Evolutionary conservation across 1,140 invertebrate species (phyloP).

Genomic region (Metopolophium dirhodum): DNA sequence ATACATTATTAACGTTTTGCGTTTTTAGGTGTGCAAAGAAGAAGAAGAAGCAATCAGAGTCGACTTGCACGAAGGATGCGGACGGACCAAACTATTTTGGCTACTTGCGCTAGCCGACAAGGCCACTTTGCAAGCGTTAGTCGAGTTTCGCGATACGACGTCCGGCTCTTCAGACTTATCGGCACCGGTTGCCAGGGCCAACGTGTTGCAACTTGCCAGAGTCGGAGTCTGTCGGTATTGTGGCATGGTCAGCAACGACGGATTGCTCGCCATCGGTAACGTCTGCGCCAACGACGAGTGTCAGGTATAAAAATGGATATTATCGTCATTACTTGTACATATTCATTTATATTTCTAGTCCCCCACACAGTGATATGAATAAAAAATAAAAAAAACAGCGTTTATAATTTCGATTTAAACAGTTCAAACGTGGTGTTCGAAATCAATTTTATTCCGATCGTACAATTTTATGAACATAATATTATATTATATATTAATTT

Average conservation of each 20-base stretch:
- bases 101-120: conserved; percentile 90
- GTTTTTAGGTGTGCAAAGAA: conserved; percentile 80
- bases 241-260: conserved; percentile 81
- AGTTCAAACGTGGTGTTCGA: neutral
- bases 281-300: conserved; percentile 94
- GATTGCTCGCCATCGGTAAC: conserved; percentile 87
- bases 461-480: neutral
- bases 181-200: conserved; percentile 63
- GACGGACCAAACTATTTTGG: conserved; percentile 94
- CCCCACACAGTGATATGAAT: neutral
- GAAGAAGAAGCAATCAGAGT: conserved; percentile 93
- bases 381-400: neutral
- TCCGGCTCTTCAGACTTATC: neutral
- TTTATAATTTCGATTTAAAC: neutral
- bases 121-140: conserved; percentile 88
- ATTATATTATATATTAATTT: neutral
- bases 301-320: conserved; percentile 69
- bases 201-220: conserved; percentile 61
- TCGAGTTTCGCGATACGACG: conserved; percentile 86
- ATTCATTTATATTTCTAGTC: neutral
- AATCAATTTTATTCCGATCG: neutral
- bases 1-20: neutral
- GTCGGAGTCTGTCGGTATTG: conserved; percentile 89
- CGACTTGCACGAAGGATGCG: conserved; percentile 95
- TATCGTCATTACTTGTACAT: too few species aligned